Base-by-base conservation (phyloP, 1,140 invertebrate species). In the Oryctes rhinoceros region DNA sequence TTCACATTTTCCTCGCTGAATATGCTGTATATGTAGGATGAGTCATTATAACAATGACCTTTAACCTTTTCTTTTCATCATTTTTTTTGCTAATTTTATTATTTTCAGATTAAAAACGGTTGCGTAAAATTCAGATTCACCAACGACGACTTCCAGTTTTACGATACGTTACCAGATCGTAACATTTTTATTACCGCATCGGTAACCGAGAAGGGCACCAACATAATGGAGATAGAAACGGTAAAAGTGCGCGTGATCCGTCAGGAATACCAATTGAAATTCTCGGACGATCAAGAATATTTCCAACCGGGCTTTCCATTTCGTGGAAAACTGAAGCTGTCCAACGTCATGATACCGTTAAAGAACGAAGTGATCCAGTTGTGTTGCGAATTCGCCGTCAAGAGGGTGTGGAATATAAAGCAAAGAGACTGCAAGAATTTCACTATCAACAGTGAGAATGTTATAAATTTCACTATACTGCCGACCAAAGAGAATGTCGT, bases 281-380 rank as follows among this genome's bases (percentile, higher is more conserved):
- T 91, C 78, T 53, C 83, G 1, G 85, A 89, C n/a, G 89, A 88
- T 0, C 85, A 88, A 2, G 87, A 88, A 78, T 90, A 90, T 80
- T 93, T 92, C 82, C 91, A 91, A 85, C 89, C 91, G 13, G 91
- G 90, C 24, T 84, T 93, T 74, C 91, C 91, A 1, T 92, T 91
- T 83, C 87, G 90, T 79, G 91, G 91, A 82, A 90, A 90, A 87
- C 85, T 91, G 24, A 82, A 82, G 83, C 39, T 84, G 0, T 81
- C 39, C 7, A 81, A 86, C 44, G 67, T 81, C 59, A 78, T 82
- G 59, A 82, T 80, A 5, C 44, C 82, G 62, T 59, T 86, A 15
- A 83, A 13, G 10, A 71, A 81, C 10, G 82, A 87, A 80, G 75
- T 82, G n/a, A 78, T 85, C 0, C 82, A 86, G 80, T 85, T 87